These are phyloP conservation scores for Platalea minor DNA, from an alignment of 2,797 vertebrate species.

Conservation along the genomic window DNA sequence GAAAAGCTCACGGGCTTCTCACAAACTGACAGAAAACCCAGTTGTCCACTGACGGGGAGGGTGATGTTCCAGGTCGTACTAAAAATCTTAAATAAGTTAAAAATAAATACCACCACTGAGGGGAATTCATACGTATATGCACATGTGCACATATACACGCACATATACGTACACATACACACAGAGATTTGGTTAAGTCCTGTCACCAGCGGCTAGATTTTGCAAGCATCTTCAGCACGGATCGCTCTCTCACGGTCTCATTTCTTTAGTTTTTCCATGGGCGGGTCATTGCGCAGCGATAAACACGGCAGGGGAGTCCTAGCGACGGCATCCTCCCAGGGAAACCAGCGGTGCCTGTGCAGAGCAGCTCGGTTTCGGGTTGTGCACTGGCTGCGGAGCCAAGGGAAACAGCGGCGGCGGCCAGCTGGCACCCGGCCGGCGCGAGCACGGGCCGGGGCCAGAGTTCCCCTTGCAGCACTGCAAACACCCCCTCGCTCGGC, in stretches of 20 bases:
- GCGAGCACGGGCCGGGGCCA: neutral
- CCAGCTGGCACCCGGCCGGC: constrained; percentile 9
- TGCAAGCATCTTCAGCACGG: neutral
- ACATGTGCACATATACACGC: neutral
- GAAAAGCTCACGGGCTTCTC: constrained; percentile 5
- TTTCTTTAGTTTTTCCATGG: constrained; percentile 17
- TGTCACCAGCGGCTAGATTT: neutral
- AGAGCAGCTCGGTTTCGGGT: neutral
- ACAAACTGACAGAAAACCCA: neutral
- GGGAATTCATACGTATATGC: neutral
- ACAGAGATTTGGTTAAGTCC: neutral
- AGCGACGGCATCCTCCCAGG: constrained; percentile 11
- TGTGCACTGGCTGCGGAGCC: neutral
- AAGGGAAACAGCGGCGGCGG: constrained; percentile 8
- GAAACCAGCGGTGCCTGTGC: neutral
- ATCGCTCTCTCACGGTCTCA: neutral
- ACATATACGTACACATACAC: neutral
- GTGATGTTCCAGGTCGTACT: neutral
- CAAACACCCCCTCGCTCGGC: neutral
- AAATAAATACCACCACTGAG: constrained; percentile 8
- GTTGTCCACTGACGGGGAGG: neutral
- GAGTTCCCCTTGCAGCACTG: neutral
- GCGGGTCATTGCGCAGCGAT: neutral
- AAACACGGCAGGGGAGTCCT: constrained; percentile 35
- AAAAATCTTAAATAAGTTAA: constrained; percentile 7